These are phyloP conservation scores for Nymphalis io DNA, from an alignment of 1,140 invertebrate species.

Conservation along the genomic window DNA sequence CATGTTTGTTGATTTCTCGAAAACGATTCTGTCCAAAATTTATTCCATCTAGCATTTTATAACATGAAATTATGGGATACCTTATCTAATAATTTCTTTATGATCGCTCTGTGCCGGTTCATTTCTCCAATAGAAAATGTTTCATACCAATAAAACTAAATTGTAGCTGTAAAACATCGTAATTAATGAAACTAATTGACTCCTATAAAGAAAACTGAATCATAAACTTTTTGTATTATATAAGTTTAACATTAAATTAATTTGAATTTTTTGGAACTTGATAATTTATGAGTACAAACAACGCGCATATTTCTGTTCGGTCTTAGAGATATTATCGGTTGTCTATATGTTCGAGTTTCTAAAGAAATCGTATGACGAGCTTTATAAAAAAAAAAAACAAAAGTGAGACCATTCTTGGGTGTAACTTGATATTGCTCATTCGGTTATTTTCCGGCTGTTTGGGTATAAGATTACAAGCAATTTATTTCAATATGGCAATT, in stretches of 20 bases:
- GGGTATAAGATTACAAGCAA: constrained; percentile 79
- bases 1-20: constrained; percentile 18
- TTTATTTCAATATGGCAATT: constrained; percentile 78
- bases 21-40: constrained; percentile 29
- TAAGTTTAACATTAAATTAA: constrained; percentile 54
- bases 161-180: constrained; percentile 67
- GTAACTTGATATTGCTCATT: constrained; percentile 77
- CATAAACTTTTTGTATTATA: constrained; percentile 51
- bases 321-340: constrained; percentile 52
- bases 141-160: constrained; percentile 71
- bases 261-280: constrained; percentile 48
- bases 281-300: constrained; percentile 56
- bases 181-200: constrained; percentile 78
- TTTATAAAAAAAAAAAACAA: constrained; percentile 62
- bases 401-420: constrained; percentile 60
- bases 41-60: constrained; percentile 56
- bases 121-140: constrained; percentile 63
- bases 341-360: constrained; percentile 51
- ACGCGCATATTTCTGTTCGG: constrained; percentile 28
- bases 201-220: constrained; percentile 59
- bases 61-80: constrained; percentile 59
- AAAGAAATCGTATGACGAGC: constrained; percentile 64
- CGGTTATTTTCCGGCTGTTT: constrained; percentile 77
- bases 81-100: constrained; percentile 64
- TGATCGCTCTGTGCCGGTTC: constrained; percentile 44